phyloP scores from a whole-genome alignment of 2,113 vertebrate species.

The Sinocyclocheilus anshuiensis region DNA sequence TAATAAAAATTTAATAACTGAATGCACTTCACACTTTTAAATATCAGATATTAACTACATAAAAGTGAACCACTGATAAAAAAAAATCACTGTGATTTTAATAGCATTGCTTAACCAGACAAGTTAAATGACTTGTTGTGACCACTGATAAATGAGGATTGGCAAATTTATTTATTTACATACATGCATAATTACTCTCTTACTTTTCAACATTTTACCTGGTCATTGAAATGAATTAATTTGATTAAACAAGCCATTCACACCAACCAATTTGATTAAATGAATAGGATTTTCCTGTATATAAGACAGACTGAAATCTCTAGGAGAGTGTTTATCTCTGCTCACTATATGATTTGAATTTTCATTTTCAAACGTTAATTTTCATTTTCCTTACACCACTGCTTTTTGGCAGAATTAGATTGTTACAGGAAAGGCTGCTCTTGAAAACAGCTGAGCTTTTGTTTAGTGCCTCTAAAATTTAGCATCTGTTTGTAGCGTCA shows the following conservation, averaged over 20 bases:
- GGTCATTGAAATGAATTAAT: background rate
- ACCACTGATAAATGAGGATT: background rate
- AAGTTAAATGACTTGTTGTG: background rate
- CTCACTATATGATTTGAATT: background rate
- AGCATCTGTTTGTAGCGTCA: background rate
- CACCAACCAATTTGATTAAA: background rate
- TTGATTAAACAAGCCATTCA: background rate
- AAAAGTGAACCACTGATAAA: background rate
- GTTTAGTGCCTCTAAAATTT: background rate
- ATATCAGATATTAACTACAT: background rate
- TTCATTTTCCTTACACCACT: background rate
- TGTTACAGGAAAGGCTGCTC: background rate
- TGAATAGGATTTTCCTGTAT: background rate
- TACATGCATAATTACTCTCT: background rate
- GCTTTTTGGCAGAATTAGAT: background rate
- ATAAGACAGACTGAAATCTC: background rate
- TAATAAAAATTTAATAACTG: background rate
- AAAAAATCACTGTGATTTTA: background rate
- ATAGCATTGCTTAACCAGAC: background rate
- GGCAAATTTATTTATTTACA: background rate
- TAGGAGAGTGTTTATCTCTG: background rate
- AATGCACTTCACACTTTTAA: background rate
- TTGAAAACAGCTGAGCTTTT: background rate
- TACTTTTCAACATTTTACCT: background rate
- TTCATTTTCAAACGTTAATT: background rate